These are phyloP conservation scores for Sarcophaga subvicina DNA, from an alignment of 2,888 invertebrate genomes.

Conservation along the genomic window DNA sequence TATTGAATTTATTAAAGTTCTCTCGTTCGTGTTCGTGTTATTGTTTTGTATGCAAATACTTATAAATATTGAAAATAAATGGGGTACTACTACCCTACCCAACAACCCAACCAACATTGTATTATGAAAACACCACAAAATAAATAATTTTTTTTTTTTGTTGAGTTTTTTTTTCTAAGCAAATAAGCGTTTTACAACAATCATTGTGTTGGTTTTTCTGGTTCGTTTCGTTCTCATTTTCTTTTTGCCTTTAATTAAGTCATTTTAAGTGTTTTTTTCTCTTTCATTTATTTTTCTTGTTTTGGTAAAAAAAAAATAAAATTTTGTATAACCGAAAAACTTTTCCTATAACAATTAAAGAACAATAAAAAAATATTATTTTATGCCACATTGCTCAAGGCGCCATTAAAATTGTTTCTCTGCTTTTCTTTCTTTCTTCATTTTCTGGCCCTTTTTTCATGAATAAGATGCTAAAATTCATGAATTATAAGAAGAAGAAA, in stretches of 20 bases:
- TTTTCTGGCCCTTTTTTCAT: neutral
- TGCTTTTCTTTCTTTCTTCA: neutral
- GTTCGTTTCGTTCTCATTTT: neutral
- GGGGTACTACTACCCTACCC: no score
- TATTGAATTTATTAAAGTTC: neutral
- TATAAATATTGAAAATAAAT: neutral
- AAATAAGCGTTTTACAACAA: conserved; percentile 34
- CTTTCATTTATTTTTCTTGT: neutral
- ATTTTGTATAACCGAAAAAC: neutral
- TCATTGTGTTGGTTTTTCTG: no score
- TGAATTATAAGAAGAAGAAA: neutral
- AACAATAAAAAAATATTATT: neutral
- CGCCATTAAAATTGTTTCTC: neutral
- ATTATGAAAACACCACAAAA: neutral
- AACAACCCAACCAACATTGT: neutral
- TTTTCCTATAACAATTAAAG: conserved; percentile 32
- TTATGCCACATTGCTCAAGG: neutral
- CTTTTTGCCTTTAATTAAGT: conserved; percentile 35
- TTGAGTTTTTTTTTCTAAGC: neutral
- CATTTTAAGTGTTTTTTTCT: conserved; percentile 13
- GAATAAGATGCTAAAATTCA: neutral
- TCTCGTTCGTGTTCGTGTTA: neutral
- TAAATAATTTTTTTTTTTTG: neutral
- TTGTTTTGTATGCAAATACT: neutral
- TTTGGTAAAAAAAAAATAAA: neutral